Evolutionary conservation across 2,797 vertebrate genomes (phyloP).

Genomic region (Xerus rutilus): DNA sequence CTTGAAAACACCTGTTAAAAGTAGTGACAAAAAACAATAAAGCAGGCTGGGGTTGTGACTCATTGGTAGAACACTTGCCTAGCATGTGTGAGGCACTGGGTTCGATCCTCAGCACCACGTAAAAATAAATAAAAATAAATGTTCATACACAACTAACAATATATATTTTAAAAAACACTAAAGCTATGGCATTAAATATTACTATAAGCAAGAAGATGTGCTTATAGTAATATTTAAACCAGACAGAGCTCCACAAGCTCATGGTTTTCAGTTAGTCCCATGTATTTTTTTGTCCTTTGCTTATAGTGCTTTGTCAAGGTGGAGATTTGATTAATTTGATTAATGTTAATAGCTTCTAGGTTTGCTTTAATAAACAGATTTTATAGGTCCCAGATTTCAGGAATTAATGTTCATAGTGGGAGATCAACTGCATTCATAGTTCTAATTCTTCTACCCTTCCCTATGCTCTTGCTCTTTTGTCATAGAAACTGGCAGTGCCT

Average conservation of each 20-base stretch:
- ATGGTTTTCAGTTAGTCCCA: background rate
- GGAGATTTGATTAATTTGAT: background rate
- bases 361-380: slow-evolving; percentile 16
- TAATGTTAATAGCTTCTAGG: background rate
- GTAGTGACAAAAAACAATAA: background rate
- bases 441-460: background rate
- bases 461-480: background rate
- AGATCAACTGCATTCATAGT: background rate
- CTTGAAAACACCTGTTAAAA: background rate
- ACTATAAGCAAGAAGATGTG: background rate
- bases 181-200: background rate
- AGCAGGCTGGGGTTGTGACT: no score
- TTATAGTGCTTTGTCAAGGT: background rate
- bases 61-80: no score
- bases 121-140: no score
- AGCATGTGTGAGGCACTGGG: no score
- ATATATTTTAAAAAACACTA: background rate
- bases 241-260: background rate
- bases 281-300: background rate
- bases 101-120: no score
- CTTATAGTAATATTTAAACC: slow-evolving; percentile 13
- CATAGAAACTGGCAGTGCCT: background rate
- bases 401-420: background rate
- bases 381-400: background rate
- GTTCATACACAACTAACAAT: no score